Conservation (phyloP, 2,888 invertebrate species). For the Meandrusa payeni region DNA sequence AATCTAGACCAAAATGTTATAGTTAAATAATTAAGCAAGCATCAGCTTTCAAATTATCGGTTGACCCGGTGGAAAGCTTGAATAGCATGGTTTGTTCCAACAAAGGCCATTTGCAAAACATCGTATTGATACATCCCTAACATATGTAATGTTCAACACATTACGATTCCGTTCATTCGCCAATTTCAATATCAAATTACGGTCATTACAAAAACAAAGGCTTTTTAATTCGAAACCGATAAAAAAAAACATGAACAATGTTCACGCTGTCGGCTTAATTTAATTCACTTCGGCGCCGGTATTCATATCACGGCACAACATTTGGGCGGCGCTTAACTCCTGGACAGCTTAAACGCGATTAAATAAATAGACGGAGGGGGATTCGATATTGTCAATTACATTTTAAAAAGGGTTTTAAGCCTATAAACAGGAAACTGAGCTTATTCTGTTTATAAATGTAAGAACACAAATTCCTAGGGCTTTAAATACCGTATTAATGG, state of each 20-base stretch:
- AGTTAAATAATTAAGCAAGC: too few species aligned
- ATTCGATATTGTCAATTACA: slow-evolving; percentile 10
- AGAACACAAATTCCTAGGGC: too few species aligned
- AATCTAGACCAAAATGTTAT: too few species aligned
- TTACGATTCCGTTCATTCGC: neutral
- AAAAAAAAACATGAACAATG: slow-evolving; percentile 46
- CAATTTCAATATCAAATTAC: slow-evolving; percentile 13
- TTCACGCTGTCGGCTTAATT: slow-evolving; percentile 44
- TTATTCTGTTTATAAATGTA: too few species aligned
- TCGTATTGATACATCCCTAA: too few species aligned
- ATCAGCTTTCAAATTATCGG: too few species aligned
- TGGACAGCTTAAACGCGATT: slow-evolving; percentile 8
- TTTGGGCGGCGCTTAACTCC: slow-evolving; percentile 1
- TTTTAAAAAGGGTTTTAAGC: slow-evolving; percentile 2
- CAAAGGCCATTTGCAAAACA: too few species aligned
- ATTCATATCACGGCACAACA: slow-evolving; percentile 39
- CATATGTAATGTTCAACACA: too few species aligned
- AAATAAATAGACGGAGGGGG: slow-evolving; percentile 12
- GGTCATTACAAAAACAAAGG: slow-evolving; percentile 28
- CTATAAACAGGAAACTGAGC: neutral
- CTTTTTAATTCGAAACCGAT: slow-evolving; percentile 44
- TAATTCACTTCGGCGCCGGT: slow-evolving; percentile 50
- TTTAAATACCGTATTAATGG: too few species aligned
- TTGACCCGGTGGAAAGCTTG: too few species aligned
- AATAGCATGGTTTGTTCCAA: too few species aligned